phyloP scores from a whole-genome alignment of 2,113 vertebrate species.

The Parus major region DNA sequence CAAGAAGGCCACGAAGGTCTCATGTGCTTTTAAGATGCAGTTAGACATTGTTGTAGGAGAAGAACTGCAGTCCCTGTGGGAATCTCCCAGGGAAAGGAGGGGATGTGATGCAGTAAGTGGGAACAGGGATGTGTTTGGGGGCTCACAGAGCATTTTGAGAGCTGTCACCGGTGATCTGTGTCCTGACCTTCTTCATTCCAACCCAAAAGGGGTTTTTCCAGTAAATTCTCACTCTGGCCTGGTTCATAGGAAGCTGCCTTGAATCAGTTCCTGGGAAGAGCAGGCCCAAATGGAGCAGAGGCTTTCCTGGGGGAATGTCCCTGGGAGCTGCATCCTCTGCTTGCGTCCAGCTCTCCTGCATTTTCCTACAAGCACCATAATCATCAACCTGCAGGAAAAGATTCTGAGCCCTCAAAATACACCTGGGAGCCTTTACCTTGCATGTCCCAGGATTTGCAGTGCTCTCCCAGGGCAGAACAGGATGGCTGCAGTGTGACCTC shows the following conservation, averaged over 20 bases:
- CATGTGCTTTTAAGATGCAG: background rate
- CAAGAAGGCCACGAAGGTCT: background rate
- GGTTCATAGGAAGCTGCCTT: background rate
- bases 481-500: background rate
- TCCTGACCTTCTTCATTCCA: background rate
- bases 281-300: background rate
- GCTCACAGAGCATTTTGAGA: background rate
- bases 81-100: background rate
- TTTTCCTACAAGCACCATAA: background rate
- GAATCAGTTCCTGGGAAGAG: background rate
- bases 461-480: background rate
- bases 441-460: background rate
- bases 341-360: background rate
- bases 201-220: background rate
- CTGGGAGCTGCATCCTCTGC: background rate
- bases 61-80: background rate
- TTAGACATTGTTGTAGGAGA: background rate
- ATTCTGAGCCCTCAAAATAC: background rate
- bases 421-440: background rate
- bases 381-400: background rate
- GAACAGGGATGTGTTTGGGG: background rate
- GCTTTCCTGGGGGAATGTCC: fast-evolving
- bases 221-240: background rate
- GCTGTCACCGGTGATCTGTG: background rate
- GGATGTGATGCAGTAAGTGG: background rate